Evolutionary conservation across 2,113 vertebrate genomes (phyloP).

Genomic region (Otolemur garnettii): DNA sequence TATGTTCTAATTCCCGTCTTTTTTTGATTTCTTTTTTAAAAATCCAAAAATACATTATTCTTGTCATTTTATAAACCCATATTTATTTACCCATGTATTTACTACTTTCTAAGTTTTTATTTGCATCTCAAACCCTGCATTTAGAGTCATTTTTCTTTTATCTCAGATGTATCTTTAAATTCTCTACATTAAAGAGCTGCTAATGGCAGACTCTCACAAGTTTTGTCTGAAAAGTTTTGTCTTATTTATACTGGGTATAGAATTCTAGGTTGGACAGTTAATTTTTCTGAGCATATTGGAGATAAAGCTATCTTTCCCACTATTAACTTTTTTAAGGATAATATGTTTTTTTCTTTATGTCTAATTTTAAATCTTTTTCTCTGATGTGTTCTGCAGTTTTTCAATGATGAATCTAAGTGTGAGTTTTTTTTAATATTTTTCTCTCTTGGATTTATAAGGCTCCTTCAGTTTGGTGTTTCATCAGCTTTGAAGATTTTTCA

Average conservation of each 20-base stretch:
- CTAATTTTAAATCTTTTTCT: constrained; percentile 37
- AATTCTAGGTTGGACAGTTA: background rate
- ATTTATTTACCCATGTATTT: background rate
- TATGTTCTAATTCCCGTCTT: background rate
- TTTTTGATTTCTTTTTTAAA: background rate
- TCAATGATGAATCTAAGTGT: background rate
- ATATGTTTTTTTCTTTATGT: constrained; percentile 31
- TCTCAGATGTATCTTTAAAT: background rate
- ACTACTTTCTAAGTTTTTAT: background rate
- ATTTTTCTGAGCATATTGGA: constrained; percentile 6
- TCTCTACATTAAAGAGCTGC: background rate
- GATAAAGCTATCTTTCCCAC: background rate
- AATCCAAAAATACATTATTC: background rate
- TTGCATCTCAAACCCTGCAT: background rate
- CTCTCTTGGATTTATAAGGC: background rate
- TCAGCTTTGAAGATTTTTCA: background rate
- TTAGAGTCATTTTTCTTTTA: background rate
- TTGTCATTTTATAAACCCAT: background rate
- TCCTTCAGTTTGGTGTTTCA: background rate
- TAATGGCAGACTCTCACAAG: background rate
- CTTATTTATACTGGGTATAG: background rate
- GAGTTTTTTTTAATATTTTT: background rate
- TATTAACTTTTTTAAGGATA: background rate
- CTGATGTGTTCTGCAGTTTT: background rate
- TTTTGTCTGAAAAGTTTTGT: background rate